A percentile compares a stretch with the other conserved stretches of the same genome.
phyloP scores from a whole-genome alignment of 1,140 invertebrate species.

The Ganaspis sp. region DNA sequence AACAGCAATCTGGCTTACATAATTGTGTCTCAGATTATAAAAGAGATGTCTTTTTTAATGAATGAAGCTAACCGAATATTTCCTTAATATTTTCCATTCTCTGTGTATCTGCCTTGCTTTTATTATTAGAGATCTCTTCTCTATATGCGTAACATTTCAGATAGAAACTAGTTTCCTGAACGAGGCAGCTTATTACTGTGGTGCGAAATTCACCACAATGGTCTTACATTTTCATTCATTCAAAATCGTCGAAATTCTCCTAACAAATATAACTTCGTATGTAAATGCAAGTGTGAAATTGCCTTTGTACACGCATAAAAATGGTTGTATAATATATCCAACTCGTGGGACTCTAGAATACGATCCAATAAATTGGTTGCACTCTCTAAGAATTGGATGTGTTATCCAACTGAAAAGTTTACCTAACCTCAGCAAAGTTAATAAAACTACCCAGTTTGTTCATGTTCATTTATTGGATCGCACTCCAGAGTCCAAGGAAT shows the following conservation, averaged over 20 bases:
- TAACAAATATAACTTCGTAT: neutral
- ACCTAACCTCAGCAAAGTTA: too few relatives aligned
- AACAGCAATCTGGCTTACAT: neutral
- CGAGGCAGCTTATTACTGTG: neutral
- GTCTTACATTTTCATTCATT: neutral
- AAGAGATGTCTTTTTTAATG: neutral
- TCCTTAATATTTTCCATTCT: neutral
- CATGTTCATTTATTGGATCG: too few relatives aligned
- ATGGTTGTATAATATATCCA: too few relatives aligned
- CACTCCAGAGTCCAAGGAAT: too few relatives aligned
- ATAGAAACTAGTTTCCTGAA: conserved; percentile 23
- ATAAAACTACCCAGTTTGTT: too few relatives aligned
- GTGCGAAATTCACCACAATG: neutral
- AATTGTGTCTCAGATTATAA: neutral
- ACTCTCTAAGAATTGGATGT: too few relatives aligned
- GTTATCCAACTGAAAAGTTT: too few relatives aligned
- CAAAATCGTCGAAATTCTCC: neutral
- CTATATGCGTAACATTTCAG: neutral
- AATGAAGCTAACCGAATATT: conserved; percentile 2
- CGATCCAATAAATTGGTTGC: too few relatives aligned
- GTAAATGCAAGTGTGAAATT: neutral
- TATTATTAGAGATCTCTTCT: neutral
- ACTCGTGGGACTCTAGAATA: too few relatives aligned
- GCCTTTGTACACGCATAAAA: too few relatives aligned
- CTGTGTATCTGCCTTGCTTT: neutral